phyloP scores from a whole-genome alignment of 2,888 invertebrate genomes.

The Cacoxenus indagator region DNA sequence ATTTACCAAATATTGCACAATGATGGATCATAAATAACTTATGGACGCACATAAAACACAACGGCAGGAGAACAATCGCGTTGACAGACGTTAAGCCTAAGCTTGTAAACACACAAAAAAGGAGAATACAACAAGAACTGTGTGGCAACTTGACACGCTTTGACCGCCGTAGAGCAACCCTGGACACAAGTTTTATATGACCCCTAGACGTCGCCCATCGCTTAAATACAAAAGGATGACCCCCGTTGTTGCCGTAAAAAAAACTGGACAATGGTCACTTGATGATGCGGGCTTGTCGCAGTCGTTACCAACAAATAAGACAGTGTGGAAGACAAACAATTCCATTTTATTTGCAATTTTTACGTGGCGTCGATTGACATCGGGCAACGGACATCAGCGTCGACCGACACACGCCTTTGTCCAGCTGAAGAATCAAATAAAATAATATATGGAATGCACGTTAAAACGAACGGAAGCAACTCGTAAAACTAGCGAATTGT shows the following conservation, averaged over 20 bases:
- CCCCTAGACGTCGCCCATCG: slow-evolving; percentile 36
- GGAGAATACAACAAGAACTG: neutral
- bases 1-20: slow-evolving; percentile 63
- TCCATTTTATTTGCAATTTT: slow-evolving; percentile 48
- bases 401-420: neutral
- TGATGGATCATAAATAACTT: slow-evolving; percentile 69
- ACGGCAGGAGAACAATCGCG: slow-evolving; percentile 21
- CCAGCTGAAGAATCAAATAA: neutral
- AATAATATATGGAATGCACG: slow-evolving; percentile 33
- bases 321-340: slow-evolving; percentile 30
- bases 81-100: slow-evolving; percentile 50
- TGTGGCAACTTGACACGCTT: neutral
- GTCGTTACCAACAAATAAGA: slow-evolving; percentile 28
- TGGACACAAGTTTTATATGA: neutral
- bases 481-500: slow-evolving; percentile 70
- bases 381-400: slow-evolving; percentile 1
- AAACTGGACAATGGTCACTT: slow-evolving; percentile 63
- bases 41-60: slow-evolving; percentile 39
- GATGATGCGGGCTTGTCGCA: slow-evolving; percentile 59
- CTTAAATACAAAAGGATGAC: slow-evolving; percentile 63
- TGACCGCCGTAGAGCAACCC: neutral
- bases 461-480: slow-evolving; percentile 64
- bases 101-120: slow-evolving; percentile 20
- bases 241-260: slow-evolving; percentile 64
- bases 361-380: slow-evolving; percentile 32